A percentile compares a stretch with the other conserved stretches of the same genome.
phyloP scores from a whole-genome alignment of 2,113 vertebrate genomes.

The Zapus hudsonius region DNA sequence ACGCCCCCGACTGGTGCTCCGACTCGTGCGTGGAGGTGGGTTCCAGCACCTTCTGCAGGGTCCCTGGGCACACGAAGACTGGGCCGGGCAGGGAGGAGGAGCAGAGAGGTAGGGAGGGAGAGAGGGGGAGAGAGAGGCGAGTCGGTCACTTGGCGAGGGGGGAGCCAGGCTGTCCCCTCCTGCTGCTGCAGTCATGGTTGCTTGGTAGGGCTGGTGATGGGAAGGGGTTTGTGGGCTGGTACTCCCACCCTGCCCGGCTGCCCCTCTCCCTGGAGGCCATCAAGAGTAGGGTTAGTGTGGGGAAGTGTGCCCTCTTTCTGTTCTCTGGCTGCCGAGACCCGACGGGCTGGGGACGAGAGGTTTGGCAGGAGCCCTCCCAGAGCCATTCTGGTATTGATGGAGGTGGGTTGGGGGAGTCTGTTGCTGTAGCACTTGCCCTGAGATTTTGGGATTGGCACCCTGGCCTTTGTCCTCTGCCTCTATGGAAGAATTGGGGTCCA shows the following conservation, averaged over 20 bases:
- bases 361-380: constrained; percentile 25
- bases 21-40: constrained; percentile 93
- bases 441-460: neutral
- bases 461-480: neutral
- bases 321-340: constrained; percentile 75
- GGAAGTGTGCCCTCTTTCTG: constrained; percentile 53
- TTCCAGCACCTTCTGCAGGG: constrained; percentile 91
- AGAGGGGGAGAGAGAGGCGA: constrained; percentile 76
- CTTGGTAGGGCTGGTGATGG: constrained; percentile 79
- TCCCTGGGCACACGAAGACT: constrained; percentile 97
- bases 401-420: neutral
- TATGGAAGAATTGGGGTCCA: constrained; percentile 22
- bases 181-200: constrained; percentile 83
- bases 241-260: constrained; percentile 74
- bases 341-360: constrained; percentile 67
- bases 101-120: constrained; percentile 63
- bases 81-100: constrained; percentile 69
- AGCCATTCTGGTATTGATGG: neutral
- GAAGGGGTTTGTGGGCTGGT: constrained; percentile 72
- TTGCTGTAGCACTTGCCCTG: neutral
- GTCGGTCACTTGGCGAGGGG: constrained; percentile 76
- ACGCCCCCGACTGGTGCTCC: constrained; percentile 94
- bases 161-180: constrained; percentile 68
- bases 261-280: constrained; percentile 78
- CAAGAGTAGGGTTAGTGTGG: constrained; percentile 76